These are phyloP conservation scores for Perdita meconis DNA, from an alignment of 2,888 invertebrate genomes.

Conservation along the genomic window DNA sequence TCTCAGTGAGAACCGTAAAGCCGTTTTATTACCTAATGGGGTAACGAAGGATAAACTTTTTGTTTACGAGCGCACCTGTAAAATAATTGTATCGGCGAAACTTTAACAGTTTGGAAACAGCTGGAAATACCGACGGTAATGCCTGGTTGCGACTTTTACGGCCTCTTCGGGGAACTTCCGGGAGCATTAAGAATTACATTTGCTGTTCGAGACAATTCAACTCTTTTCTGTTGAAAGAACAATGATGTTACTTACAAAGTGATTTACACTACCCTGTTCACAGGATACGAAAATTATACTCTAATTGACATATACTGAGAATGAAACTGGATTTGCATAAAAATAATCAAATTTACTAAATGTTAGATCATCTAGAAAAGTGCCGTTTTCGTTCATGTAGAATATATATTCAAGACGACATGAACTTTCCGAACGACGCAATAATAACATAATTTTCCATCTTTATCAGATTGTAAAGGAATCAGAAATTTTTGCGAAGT, in stretches of 20 bases:
- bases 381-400: no score
- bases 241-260: background rate
- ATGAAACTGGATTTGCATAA: no score
- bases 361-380: no score
- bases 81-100: slow-evolving; percentile 39
- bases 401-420: no score
- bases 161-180: background rate
- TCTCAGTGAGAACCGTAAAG: background rate
- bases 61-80: slow-evolving; percentile 21
- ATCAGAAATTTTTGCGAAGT: no score
- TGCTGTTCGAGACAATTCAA: background rate
- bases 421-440: no score
- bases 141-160: slow-evolving; percentile 33
- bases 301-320: no score
- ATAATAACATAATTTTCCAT: no score
- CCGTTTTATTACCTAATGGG: slow-evolving; percentile 6
- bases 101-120: slow-evolving; percentile 19
- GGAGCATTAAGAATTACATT: slow-evolving; percentile 29
- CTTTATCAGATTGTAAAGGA: no score
- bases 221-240: no score
- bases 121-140: slow-evolving; percentile 8
- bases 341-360: no score
- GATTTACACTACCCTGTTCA: background rate
- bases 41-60: slow-evolving; percentile 25
- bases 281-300: no score